Percentiles rank a stretch among this genome's conserved stretches.
Conservation (phyloP, 2,113 vertebrate species). For the Rhodinocichla rosea region DNA sequence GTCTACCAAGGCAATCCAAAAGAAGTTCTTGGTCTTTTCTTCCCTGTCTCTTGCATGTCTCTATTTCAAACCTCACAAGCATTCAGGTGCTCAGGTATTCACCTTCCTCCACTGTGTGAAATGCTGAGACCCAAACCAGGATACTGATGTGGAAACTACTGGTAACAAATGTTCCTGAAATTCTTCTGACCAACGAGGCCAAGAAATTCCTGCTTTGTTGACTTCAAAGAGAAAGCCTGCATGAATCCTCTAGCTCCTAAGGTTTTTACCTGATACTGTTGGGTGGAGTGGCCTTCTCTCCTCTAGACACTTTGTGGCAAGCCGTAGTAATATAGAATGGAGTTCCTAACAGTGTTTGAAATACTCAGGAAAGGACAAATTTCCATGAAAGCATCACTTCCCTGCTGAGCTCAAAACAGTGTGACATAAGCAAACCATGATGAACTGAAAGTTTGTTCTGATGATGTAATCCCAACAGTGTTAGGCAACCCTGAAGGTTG, state of each 20-base stretch:
- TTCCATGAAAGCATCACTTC: not conserved
- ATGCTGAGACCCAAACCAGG: not conserved
- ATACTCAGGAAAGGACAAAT: not conserved
- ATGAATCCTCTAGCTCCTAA: not conserved
- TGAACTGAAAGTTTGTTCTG: constrained; percentile 19
- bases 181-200: not conserved
- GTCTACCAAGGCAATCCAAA: not conserved
- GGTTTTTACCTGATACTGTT: not conserved
- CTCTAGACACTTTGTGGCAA: not conserved
- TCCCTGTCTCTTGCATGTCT: not conserved
- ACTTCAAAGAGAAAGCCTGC: not conserved
- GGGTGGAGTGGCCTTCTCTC: not conserved
- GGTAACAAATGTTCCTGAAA: not conserved
- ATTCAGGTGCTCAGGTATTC: not conserved
- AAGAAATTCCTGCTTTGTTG: not conserved
- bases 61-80: not conserved
- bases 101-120: not conserved
- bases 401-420: not conserved
- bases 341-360: not conserved
- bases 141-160: not conserved
- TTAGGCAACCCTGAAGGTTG: not conserved
- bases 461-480: not conserved
- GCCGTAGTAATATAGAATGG: not conserved
- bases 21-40: not conserved
- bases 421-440: not conserved